A percentile compares a stretch with the other conserved stretches of the same genome.
phyloP scores from a whole-genome alignment of 2,797 vertebrate genomes.

The Alosa sapidissima region DNA sequence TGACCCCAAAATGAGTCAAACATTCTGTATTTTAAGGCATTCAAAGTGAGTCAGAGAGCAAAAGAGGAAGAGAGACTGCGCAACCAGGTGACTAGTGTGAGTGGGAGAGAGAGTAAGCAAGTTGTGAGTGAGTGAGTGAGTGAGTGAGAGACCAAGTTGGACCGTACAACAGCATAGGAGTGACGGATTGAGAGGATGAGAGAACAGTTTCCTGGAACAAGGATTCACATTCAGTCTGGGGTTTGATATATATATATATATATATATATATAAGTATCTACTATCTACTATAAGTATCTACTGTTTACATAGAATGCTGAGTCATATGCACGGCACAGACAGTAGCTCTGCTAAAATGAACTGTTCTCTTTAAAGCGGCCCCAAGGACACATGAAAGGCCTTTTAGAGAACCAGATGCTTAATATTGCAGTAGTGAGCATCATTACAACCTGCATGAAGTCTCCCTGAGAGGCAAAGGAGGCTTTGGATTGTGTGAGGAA shows the following conservation, averaged over 20 bases:
- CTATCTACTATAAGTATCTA: background rate
- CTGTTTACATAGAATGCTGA: background rate
- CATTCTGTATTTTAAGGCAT: background rate
- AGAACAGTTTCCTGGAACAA: background rate
- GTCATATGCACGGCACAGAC: background rate
- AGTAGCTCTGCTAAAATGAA: constrained; percentile 4
- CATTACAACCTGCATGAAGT: background rate
- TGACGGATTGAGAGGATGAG: background rate
- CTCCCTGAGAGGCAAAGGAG: constrained; percentile 1
- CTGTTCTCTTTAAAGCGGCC: background rate
- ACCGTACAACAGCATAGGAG: background rate
- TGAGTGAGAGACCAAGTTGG: background rate
- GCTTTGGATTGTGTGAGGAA: background rate
- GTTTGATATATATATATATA: background rate
- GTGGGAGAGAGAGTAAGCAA: background rate
- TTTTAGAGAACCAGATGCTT: constrained; percentile 8
- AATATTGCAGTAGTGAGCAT: constrained; percentile 9
- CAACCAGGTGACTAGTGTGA: background rate
- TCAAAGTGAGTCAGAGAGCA: background rate
- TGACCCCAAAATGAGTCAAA: background rate
- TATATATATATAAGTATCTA: no score
- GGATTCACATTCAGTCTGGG: background rate
- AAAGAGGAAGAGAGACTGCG: constrained; percentile 4
- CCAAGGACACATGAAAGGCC: constrained; percentile 9
- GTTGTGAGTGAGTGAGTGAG: background rate